These are phyloP conservation scores for Sinonovacula constricta DNA, from an alignment of 1,140 invertebrate species.

Conservation along the genomic window DNA sequence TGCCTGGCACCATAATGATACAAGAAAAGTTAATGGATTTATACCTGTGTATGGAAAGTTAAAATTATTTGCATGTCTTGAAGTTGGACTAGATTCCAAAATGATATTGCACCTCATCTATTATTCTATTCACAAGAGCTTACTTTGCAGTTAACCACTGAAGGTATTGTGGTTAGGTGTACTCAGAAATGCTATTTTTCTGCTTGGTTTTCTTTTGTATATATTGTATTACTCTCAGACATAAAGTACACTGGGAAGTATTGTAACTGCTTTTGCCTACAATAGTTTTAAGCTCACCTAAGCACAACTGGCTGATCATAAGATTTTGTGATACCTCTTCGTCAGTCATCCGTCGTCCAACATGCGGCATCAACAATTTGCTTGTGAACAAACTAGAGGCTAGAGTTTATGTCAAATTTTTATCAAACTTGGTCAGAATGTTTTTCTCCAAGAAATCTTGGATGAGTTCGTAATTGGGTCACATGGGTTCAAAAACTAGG, in stretches of 20 bases:
- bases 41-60: no score
- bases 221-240: neutral
- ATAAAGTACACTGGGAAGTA: neutral
- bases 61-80: no score
- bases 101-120: no score
- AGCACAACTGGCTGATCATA: neutral
- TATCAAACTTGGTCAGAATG: neutral
- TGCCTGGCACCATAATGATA: no score
- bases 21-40: no score
- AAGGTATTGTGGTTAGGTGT: no score
- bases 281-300: neutral
- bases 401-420: neutral
- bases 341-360: neutral
- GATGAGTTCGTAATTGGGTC: no score
- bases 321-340: neutral
- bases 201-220: neutral
- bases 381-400: neutral
- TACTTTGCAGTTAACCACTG: no score
- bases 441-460: neutral
- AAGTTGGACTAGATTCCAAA: no score
- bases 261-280: neutral
- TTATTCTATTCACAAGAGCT: no score
- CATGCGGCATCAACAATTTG: neutral
- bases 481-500: neutral
- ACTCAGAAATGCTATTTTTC: neutral